Conservation (phyloP, 2,797 vertebrate genomes). For the Anguilla anguilla region DNA sequence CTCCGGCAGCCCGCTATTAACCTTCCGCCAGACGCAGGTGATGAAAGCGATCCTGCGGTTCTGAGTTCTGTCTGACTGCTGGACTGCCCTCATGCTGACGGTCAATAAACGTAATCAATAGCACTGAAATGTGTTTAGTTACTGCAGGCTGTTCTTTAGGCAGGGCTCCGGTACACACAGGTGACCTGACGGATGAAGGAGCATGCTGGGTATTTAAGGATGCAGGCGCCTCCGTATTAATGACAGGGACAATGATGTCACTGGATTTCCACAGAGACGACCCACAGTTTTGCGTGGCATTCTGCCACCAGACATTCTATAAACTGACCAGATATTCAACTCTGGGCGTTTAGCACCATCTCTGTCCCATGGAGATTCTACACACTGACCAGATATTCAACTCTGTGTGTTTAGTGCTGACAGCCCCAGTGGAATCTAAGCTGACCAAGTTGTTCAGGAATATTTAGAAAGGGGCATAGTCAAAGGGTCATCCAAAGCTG, state of each 20-base stretch:
- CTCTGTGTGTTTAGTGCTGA: too few relatives aligned
- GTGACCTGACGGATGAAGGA: background rate
- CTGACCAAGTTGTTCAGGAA: background rate
- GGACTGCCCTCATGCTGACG: background rate
- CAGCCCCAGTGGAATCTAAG: too few relatives aligned
- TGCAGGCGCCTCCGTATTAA: constrained; percentile 2
- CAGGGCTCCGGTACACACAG: background rate
- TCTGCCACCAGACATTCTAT: background rate
- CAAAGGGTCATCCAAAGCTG: background rate
- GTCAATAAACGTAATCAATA: background rate
- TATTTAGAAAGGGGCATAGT: background rate
- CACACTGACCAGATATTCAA: too few relatives aligned
- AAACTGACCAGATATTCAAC: background rate
- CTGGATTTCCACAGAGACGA: background rate
- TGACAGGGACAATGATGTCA: background rate
- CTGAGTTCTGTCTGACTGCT: background rate
- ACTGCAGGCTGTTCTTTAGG: background rate
- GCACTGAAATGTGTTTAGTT: background rate
- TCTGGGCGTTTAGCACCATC: background rate
- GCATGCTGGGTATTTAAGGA: background rate
- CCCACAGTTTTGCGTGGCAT: background rate
- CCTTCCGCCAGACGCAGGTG: background rate
- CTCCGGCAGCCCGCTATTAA: background rate
- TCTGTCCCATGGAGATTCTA: background rate
- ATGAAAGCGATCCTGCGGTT: background rate